Base-by-base conservation (phyloP, 2,797 vertebrate species). In the Denticeps clupeoides region DNA sequence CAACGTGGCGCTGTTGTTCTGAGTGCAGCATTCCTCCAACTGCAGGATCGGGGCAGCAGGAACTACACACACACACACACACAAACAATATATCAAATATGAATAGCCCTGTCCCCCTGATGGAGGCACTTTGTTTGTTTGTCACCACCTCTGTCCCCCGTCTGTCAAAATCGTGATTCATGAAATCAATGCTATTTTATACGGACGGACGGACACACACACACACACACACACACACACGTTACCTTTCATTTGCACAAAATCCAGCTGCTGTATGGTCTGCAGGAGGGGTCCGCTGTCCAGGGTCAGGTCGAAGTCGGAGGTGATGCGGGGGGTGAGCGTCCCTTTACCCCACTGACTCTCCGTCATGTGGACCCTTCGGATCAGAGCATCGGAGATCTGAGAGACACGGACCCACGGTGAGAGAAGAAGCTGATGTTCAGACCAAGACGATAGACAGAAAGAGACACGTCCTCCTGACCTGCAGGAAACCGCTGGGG, bases 401-500 rank as follows among this genome's bases (percentile, higher is more conserved):
- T 99, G 80, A 56, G 40, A 47, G 43, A 38, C 13, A 46, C 4
- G 50, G 18, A 44, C 7, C 61, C 8, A 41, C 21, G 44, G 22
- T 42, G 24, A 25, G 24, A 5, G 24, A 25, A 4, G 25, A 24
- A 25, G 24, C 25, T 24, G 25, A 4, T 25, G 24, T 5, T 2
- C 5, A 7, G 25, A 24, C 25, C 24, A 25, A 24, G 25, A 7
- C 16, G 32, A 35, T 32, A 3, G 15, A 35, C 15, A 9, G 33
- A 35, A 5, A 12, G 12, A 15, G 12, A n/a, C n/a, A n/a, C n/a
- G n/a, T 19, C 7, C 47, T 16, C 32, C 65, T 38, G 3, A 95
- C 94, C 90, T 99, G 94, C 49, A 99, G 77, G 73, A 98, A 99
- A n/a, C 95, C 95, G 1, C 93, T 99, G 58, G 93, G 93, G 60